Evolutionary conservation across 2,888 invertebrate genomes (phyloP), one percentile per base, ranked within the genome.

Genomic region (Conistra vaccinii): DNA sequence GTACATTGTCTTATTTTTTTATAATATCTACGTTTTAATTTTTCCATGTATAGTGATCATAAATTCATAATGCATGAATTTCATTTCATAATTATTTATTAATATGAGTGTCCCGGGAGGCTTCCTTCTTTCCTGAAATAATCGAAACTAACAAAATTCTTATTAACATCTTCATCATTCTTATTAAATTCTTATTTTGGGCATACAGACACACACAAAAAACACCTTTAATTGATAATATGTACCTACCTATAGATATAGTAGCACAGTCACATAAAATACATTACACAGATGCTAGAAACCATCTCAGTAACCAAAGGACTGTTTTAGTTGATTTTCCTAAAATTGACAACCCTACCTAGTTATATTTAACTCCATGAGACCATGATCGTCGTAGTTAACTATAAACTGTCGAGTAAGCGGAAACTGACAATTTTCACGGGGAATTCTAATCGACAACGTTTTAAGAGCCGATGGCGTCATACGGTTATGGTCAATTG

Each of bases 371-470:
- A 62, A 79, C 55, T 45, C 14, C 6, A 32, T 9, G 62, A 79
- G 48, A 35, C 14, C 6, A 32, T 9, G 62, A 26, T 32, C 17
- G 14, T 42, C 17, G 29, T 20, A 55, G 29, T 68, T 81, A 32
- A 39, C 29, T n/a, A 39, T 65, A 58, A 75, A 81, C 63, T 68
- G 67, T 39, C 14, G 23, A 68, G 32, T 76, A 42, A 71, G 45
- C 65, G 76, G 78, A 81, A 68, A 39, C 48, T 29, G 55, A 9
- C n/a, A 12, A 75, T 79, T 79, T 68, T 72, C 48, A 71, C 39
- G 32, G 45, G 48, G 17, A 70, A 26, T 62, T 10, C 39, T 32
- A 72, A 76, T 39, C 48, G 48, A 26, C 14, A n/a, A 55, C 14
- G 23, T 39, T 72, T 62, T 26, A 42, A 69, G 55, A 57, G 14